A percentile compares a stretch with the other conserved stretches of the same genome.
Evolutionary conservation across 1,140 invertebrate species (phyloP).

Genomic region (Trichonephila inaurata): DNA sequence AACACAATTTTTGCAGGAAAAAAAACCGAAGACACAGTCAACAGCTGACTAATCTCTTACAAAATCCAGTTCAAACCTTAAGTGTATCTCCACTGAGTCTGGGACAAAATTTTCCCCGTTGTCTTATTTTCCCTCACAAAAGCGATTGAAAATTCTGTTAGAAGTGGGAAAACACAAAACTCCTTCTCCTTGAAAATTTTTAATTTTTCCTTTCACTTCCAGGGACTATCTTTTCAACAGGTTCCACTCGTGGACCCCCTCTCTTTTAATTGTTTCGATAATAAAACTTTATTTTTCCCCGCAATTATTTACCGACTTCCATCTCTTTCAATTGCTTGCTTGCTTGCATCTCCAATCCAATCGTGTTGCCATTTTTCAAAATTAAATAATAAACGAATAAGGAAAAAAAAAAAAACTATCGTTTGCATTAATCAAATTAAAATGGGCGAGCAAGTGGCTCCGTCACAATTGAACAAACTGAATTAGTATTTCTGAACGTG

Average conservation of each 20-base stretch:
- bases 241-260: neutral
- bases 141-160: slow-evolving; percentile 21
- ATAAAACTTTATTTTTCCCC: slow-evolving; percentile 42
- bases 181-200: slow-evolving; percentile 19
- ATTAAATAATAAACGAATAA: neutral
- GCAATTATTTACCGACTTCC: slow-evolving; percentile 31
- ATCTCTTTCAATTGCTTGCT: slow-evolving; percentile 9
- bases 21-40: neutral
- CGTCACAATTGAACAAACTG: slow-evolving; percentile 69
- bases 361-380: slow-evolving; percentile 5
- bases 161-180: slow-evolving; percentile 62
- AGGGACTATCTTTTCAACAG: slow-evolving; percentile 51
- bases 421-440: slow-evolving; percentile 73
- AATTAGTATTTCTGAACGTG: slow-evolving; percentile 59
- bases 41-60: slow-evolving; percentile 3
- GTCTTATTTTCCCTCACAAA: neutral
- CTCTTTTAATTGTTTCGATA: slow-evolving; percentile 60
- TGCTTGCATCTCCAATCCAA: neutral
- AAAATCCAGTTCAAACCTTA: neutral
- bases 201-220: neutral
- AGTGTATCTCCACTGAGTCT: neutral
- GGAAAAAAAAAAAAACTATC: neutral
- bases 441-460: slow-evolving; percentile 25
- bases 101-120: neutral
- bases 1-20: neutral